These are phyloP conservation scores for Alfaro cultratus DNA, from an alignment of 2,797 vertebrate genomes.

Conservation along the genomic window DNA sequence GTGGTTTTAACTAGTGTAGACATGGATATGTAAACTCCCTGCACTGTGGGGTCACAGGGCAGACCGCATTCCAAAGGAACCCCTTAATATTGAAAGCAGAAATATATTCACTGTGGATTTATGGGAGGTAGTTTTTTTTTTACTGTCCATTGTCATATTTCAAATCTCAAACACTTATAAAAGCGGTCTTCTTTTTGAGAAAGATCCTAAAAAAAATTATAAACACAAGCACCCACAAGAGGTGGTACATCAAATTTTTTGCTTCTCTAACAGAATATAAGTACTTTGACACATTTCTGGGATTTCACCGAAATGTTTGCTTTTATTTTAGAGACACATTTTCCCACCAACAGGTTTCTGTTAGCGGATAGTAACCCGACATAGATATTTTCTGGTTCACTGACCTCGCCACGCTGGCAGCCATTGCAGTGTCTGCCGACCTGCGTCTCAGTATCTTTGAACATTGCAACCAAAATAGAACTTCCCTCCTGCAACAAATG, in stretches of 20 bases:
- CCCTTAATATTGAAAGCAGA: slow-evolving; percentile 45
- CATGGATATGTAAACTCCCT: slow-evolving; percentile 72
- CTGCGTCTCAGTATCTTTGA: slow-evolving; percentile 63
- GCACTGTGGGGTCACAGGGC: slow-evolving; percentile 60
- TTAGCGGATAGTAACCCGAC: slow-evolving; percentile 42
- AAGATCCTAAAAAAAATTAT: background rate
- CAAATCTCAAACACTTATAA: slow-evolving; percentile 21
- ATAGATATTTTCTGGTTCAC: slow-evolving; percentile 63
- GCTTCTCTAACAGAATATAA: background rate
- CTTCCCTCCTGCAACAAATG: slow-evolving; percentile 47
- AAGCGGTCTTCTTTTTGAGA: slow-evolving; percentile 3
- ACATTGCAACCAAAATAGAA: slow-evolving; percentile 67
- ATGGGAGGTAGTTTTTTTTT: slow-evolving; percentile 37
- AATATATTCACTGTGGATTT: slow-evolving; percentile 40
- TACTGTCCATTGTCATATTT: slow-evolving; percentile 22
- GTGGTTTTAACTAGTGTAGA: slow-evolving; percentile 68
- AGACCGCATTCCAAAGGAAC: slow-evolving; percentile 61
- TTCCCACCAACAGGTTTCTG: slow-evolving; percentile 18
- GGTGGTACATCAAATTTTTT: background rate
- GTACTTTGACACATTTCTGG: background rate
- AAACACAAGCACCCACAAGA: background rate
- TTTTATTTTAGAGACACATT: slow-evolving; percentile 6
- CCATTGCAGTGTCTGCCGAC: slow-evolving; percentile 50
- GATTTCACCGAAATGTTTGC: background rate
- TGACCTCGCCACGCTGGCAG: slow-evolving; percentile 36